Base-by-base conservation (phyloP, 2,888 invertebrate species). In the Helicoverpa assulta region DNA sequence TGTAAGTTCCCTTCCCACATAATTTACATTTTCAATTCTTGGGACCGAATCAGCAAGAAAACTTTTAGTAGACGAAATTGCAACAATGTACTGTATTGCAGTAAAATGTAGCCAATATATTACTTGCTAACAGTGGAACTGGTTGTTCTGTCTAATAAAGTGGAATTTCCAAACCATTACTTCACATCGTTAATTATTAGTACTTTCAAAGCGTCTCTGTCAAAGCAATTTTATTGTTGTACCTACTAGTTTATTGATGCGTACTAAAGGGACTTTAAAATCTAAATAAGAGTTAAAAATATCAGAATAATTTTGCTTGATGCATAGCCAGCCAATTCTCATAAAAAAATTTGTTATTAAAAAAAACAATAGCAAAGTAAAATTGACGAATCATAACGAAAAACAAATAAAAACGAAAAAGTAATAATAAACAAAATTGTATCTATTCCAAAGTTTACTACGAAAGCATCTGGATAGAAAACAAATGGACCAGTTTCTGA, bases 381-480 rank as follows among this genome's bases (percentile, higher is more conserved):
- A 43, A 14, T 16, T 14, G 3, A 12, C 21, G 51, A 7, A 51
- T 56, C 40, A 51, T 19, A 65, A 55, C 0, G 19, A 18, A 33
- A 5, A 58, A 18, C 37, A 76, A 68, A 59, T 33, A 59, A 53
- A 70, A 76, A 0, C 18, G 0, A 52, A 52, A 63, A 78, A 78
- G 67, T 67, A 74, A 78, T 76, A 81, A 76, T 66, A 78, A 70
- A 75, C 71, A 70, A 80, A 78, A 68, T 69, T 21, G 40, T 67
- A 66, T 76, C 58, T 68, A 61, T 73, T 26, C 40, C 58, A n/a
- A 83, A 75, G 52, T 85, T 82, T 80, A 80, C 69, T 78, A 66
- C 61, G 59, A 76, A 81, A 81, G 37, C 80, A 84, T 80, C 70
- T 82, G 81, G 66, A 61, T 71, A 40, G 77, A 71, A 77, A 81